Base-by-base conservation (phyloP, 2,113 vertebrate species). In the Pollachius pollachius region DNA sequence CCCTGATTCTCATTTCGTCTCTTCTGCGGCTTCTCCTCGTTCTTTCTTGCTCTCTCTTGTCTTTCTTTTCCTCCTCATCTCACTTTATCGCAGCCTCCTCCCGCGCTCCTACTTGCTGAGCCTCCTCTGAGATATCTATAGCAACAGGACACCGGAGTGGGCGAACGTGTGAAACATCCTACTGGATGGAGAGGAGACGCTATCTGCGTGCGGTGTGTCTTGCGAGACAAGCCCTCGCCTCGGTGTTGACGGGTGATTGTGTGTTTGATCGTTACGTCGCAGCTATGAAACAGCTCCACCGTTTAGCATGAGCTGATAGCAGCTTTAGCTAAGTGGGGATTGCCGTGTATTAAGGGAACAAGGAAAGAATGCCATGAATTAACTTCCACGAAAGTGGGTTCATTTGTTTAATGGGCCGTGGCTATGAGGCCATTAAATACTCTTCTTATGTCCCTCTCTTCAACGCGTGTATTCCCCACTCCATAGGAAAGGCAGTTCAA, bases 81-180 rank as follows among this genome's bases (percentile, higher is more conserved):
- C 70, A 67, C 79, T 81, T 62, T 70, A 62, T 70, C 62, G 74
- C 72, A 65, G 70, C 76, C 11, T 9, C 41, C 41, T 48, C 30
- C 41, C 2, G 41, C 12, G 41, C 41, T 48, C 41, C 41, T 48
- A 65, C 76, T 84, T 52, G 37, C 80, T 68, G 73, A 52, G 68
- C 73, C 6, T 75, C 48, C 60, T 63, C 30, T 67, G 71, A 75
- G 85, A 85, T 92, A 91, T 91, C 88, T 92, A 92, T 92, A 90
- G 91, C 88, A 89, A 88, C 86, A 90, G 83, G 83, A 89, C 84
- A 78, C 72, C 84, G 80, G 87, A 88, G 83, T 89, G 82, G 89
- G 90, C 74, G 87, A 90, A 81, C 78, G 85, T 80, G 87, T 82
- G 83, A 91, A 91, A 84, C 73, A 81, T 79, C 70, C 66, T 74